Evolutionary conservation across 2,113 vertebrate species (phyloP).

Genomic region (Mungos mungo): DNA sequence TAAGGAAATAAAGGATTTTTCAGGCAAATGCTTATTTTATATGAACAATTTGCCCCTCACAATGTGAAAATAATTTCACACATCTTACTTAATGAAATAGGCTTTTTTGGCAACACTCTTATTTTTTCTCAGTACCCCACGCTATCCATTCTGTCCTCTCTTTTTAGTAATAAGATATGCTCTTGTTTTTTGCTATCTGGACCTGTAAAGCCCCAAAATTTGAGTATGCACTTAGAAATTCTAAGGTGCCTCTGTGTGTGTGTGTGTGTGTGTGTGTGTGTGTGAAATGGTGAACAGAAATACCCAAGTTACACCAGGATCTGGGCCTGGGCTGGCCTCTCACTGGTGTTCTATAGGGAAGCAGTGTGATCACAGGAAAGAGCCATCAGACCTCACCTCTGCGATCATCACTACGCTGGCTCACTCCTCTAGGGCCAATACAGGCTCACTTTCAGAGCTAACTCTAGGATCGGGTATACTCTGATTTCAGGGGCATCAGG

Average conservation of each 20-base stretch:
- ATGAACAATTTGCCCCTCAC: slow-evolving; percentile 12
- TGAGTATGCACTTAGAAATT: slow-evolving; percentile 26
- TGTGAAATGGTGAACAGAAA: neutral
- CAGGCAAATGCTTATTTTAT: slow-evolving; percentile 74
- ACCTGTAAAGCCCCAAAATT: neutral
- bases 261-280: neutral
- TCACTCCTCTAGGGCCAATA: neutral
- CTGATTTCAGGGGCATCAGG: neutral
- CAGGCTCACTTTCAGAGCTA: neutral
- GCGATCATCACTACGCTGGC: neutral
- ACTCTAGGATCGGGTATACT: neutral
- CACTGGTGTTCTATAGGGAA: neutral
- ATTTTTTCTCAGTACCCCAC: slow-evolving; percentile 19
- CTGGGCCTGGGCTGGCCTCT: neutral
- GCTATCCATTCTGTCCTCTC: slow-evolving; percentile 16
- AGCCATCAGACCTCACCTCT: neutral
- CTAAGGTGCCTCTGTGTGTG: neutral
- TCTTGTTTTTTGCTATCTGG: slow-evolving; percentile 39
- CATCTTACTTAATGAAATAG: slow-evolving; percentile 64
- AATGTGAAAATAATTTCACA: slow-evolving; percentile 64
- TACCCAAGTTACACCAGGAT: too few relatives aligned
- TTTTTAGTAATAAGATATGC: slow-evolving; percentile 28
- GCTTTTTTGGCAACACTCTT: slow-evolving; percentile 47
- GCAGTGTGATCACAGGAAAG: neutral
- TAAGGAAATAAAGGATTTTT: slow-evolving; percentile 59